These are phyloP conservation scores for Actenoides lindsayi DNA, from an alignment of 2,113 vertebrate species.

Conservation along the genomic window DNA sequence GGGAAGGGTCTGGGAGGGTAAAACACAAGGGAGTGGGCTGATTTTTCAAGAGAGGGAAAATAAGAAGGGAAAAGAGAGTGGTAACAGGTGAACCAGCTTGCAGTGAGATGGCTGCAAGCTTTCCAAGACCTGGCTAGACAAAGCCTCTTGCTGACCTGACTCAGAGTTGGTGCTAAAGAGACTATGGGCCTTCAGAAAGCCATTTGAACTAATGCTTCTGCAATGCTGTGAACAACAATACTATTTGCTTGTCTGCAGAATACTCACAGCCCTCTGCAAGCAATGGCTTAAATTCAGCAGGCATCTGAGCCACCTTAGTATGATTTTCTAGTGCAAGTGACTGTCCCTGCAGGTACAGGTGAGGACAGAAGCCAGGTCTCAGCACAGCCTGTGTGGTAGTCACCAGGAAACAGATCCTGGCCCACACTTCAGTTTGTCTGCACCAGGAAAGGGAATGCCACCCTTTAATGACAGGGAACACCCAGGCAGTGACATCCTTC, in stretches of 20 bases:
- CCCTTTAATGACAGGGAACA: neutral
- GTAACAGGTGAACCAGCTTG: neutral
- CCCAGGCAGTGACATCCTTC: neutral
- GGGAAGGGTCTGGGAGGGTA: neutral
- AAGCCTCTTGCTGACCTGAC: neutral
- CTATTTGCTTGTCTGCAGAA: neutral
- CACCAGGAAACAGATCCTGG: neutral
- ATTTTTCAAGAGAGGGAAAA: neutral
- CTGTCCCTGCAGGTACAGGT: neutral
- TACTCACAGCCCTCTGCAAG: neutral
- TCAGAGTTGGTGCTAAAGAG: neutral
- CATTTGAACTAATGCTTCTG: neutral
- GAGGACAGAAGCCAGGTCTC: neutral
- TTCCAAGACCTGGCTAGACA: neutral
- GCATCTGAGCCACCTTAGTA: rapidly evolving
- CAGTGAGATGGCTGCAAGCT: neutral
- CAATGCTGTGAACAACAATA: neutral
- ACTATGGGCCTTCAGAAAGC: neutral
- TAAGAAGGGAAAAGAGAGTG: neutral
- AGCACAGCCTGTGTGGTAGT: neutral
- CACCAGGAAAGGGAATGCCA: neutral
- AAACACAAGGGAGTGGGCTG: neutral
- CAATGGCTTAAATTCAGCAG: neutral
- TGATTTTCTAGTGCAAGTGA: neutral
- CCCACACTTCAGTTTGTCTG: neutral